Percentiles rank a stretch among this genome's conserved stretches.
Evolutionary conservation across 1,140 invertebrate genomes (phyloP).

Genomic region (Planococcus citri): DNA sequence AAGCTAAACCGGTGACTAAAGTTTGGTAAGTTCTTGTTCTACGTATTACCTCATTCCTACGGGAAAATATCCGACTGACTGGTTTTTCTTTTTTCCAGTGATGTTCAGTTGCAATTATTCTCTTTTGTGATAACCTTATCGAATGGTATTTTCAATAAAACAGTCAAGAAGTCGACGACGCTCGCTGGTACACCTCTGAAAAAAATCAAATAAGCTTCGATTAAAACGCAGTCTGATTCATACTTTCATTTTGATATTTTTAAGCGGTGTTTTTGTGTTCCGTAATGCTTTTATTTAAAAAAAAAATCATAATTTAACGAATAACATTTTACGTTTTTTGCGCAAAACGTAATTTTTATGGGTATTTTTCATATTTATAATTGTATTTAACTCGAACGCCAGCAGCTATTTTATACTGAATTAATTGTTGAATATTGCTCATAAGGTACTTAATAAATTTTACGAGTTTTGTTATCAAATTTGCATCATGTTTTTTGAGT

Average conservation of each 20-base stretch:
- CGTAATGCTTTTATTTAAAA: too few relatives aligned
- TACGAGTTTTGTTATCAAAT: slow-evolving; percentile 7
- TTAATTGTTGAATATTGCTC: not conserved
- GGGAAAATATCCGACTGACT: too few relatives aligned
- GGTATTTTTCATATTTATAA: too few relatives aligned
- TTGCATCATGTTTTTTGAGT: too few relatives aligned
- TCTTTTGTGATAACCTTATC: slow-evolving; percentile 67
- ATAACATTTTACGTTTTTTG: too few relatives aligned
- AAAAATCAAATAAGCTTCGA: not conserved
- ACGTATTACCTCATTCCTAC: too few relatives aligned
- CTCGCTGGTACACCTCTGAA: not conserved
- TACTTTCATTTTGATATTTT: too few relatives aligned
- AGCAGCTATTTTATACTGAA: not conserved
- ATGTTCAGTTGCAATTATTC: slow-evolving; percentile 60
- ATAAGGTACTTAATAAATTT: slow-evolving; percentile 8
- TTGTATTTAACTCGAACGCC: too few relatives aligned
- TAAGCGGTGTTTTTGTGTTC: too few relatives aligned
- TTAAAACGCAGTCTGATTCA: too few relatives aligned
- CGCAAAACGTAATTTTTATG: too few relatives aligned
- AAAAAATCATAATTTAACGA: too few relatives aligned
- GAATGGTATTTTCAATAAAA: slow-evolving; percentile 55
- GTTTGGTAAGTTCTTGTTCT: slow-evolving; percentile 39
- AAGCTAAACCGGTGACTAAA: slow-evolving; percentile 53
- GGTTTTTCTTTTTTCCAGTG: slow-evolving; percentile 42
- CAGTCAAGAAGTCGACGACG: slow-evolving; percentile 36